Base-by-base conservation (phyloP, 2,113 vertebrate genomes). In the Anas platyrhynchos region DNA sequence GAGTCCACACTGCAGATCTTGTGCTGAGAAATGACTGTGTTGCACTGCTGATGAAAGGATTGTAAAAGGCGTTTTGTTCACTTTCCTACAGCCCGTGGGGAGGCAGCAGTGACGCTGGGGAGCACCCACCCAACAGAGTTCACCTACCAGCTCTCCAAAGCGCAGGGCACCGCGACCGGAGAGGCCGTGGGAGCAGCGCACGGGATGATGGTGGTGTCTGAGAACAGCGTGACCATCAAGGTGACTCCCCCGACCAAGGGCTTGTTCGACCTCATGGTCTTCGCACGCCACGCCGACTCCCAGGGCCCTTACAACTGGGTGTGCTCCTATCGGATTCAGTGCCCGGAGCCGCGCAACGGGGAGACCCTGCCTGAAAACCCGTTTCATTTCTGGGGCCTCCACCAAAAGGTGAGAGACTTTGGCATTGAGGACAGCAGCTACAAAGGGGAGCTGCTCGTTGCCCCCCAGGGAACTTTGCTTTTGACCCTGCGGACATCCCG, bases 301-400 rank as follows among this genome's bases (percentile, higher is more conserved):
- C 72, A 86, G 52, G 88, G 96, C 1, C 79, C 96, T 9, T 98
- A 97, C 78, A 80, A 67, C 31, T 99, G 98, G 98, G 97, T 98
- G 52, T 99, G 98, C 88, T 98, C 98, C 94, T 98, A 98, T 75
- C 97, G 97, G 9, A 95, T 99, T 4, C 97, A 98, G 9, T 98
- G 98, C 69, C 93, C 93, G 2, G 75, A 80, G 7, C 91, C 98
- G 16, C 86, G 79, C 3, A 82, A 79, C 9, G 95, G 86, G 61
- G 97, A 98, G 89, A 95, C 96, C 58, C 89, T 98, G 9, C 98
- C 98, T 1, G 91, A 98, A 74, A 98, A 97, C 72, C 98, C 98
- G 32, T 98, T 98, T 75, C 20, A 97, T 75, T 98, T 98, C 54
- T 98, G 98, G 98, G 98, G 98, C 11, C 91, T 98, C 69, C 98